phyloP scores from a whole-genome alignment of 2,888 invertebrate species.

The Athetis lepigone region DNA sequence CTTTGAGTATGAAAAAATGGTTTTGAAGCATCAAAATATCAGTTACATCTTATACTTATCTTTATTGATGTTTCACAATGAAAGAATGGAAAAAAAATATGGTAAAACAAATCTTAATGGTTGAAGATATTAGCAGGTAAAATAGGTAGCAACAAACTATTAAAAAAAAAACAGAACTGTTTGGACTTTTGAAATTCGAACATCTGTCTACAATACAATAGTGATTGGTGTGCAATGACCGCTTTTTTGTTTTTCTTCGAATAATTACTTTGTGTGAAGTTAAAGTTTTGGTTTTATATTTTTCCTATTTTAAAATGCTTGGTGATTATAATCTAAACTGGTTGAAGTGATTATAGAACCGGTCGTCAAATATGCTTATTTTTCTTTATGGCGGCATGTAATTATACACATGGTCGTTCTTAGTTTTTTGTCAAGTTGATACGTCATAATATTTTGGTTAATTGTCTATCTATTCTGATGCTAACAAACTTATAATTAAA shows the following conservation, averaged over 20 bases:
- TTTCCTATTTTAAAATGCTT: slow-evolving; percentile 8
- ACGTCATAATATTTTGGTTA: neutral
- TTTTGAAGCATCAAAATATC: slow-evolving; percentile 6
- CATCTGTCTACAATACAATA: slow-evolving; percentile 13
- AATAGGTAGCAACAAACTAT: slow-evolving; percentile 2
- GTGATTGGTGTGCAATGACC: slow-evolving; percentile 39
- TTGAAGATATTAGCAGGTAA: neutral
- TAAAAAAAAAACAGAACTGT: neutral
- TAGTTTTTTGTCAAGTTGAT: slow-evolving; percentile 1
- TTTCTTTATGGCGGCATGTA: slow-evolving; percentile 7
- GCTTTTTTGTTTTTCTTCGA: slow-evolving; percentile 23
- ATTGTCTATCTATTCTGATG: too few relatives aligned
- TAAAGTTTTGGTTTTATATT: slow-evolving; percentile 1
- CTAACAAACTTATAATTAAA: too few relatives aligned
- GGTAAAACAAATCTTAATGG: neutral
- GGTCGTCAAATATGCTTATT: neutral
- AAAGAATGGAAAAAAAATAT: neutral
- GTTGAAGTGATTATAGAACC: slow-evolving; percentile 16
- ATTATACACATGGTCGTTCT: slow-evolving; percentile 13
- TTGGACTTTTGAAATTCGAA: slow-evolving; percentile 10
- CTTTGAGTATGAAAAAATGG: neutral
- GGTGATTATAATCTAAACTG: slow-evolving; percentile 25
- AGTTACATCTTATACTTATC: neutral
- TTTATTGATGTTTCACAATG: slow-evolving; percentile 1
- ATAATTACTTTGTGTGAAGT: slow-evolving; percentile 23